Conservation (phyloP, 1,140 invertebrate species). For the Vanessa tameamea region DNA sequence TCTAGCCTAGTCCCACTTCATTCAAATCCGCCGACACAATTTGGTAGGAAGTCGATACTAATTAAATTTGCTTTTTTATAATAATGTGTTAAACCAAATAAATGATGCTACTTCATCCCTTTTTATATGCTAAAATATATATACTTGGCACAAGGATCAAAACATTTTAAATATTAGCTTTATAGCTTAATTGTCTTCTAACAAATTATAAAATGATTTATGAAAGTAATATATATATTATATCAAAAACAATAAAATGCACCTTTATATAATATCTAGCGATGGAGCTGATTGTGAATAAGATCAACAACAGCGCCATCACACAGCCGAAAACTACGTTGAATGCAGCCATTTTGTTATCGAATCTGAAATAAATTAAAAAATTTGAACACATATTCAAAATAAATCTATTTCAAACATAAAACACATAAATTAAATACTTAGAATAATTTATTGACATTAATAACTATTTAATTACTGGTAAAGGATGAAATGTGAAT, state of each 20-base stretch:
- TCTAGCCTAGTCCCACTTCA: too few relatives aligned
- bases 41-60: too few relatives aligned
- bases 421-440: not conserved
- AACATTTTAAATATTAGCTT: too few relatives aligned
- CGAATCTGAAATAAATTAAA: slow-evolving; percentile 39
- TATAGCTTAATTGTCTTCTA: not conserved
- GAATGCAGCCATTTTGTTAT: slow-evolving; percentile 66
- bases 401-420: not conserved
- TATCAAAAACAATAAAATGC: slow-evolving; percentile 26
- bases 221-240: not conserved
- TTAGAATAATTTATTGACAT: too few relatives aligned
- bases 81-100: too few relatives aligned
- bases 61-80: too few relatives aligned
- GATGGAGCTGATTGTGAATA: slow-evolving; percentile 76
- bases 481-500: too few relatives aligned
- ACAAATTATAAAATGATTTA: not conserved
- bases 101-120: too few relatives aligned
- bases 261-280: slow-evolving; percentile 80
- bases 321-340: slow-evolving; percentile 75
- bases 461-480: too few relatives aligned
- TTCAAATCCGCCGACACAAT: too few relatives aligned
- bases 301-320: slow-evolving; percentile 75
- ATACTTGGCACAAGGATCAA: too few relatives aligned
- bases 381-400: slow-evolving; percentile 6
- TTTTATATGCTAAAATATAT: too few relatives aligned